phyloP scores from a whole-genome alignment of 2,888 invertebrate genomes.

The Andricus quercusramuli region DNA sequence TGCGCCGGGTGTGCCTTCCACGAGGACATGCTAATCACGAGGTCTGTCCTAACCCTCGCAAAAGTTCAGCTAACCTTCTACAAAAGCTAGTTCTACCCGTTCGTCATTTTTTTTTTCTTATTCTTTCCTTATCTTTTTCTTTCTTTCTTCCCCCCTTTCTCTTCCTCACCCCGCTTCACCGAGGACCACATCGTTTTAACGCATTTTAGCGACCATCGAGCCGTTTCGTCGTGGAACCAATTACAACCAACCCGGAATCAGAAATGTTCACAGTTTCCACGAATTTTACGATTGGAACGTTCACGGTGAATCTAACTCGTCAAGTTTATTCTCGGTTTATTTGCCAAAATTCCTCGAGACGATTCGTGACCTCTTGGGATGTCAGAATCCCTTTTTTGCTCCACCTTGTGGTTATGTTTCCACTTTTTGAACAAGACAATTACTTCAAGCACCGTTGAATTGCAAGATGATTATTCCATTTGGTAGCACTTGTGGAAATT shows the following conservation, averaged over 20 bases:
- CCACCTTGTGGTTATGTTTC: not conserved
- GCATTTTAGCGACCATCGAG: constrained; percentile 27
- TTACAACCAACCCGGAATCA: constrained; percentile 37
- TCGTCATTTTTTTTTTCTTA: constrained; percentile 43
- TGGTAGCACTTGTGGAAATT: not conserved
- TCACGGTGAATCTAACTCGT: constrained; percentile 29
- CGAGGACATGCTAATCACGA: constrained; percentile 68
- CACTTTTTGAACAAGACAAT: not conserved
- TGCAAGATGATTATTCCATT: not conserved
- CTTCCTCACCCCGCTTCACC: not conserved
- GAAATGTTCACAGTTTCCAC: constrained; percentile 25
- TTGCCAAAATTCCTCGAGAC: constrained; percentile 8
- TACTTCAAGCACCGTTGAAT: not conserved
- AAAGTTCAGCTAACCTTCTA: constrained; percentile 51
- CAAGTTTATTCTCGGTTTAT: constrained; percentile 15
- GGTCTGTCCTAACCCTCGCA: constrained; percentile 45
- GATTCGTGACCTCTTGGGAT: not conserved
- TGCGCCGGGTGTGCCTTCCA: constrained; percentile 63
- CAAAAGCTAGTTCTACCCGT: constrained; percentile 44
- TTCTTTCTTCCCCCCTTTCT: not conserved
- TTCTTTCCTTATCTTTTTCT: constrained; percentile 6
- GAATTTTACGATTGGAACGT: constrained; percentile 37
- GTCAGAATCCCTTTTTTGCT: not conserved
- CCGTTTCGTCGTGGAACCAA: constrained; percentile 38
- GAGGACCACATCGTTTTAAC: constrained; percentile 23